Evolutionary conservation across 2,888 invertebrate species (phyloP), one percentile per base, ranked within the genome.

Genomic region (Luperina testacea): DNA sequence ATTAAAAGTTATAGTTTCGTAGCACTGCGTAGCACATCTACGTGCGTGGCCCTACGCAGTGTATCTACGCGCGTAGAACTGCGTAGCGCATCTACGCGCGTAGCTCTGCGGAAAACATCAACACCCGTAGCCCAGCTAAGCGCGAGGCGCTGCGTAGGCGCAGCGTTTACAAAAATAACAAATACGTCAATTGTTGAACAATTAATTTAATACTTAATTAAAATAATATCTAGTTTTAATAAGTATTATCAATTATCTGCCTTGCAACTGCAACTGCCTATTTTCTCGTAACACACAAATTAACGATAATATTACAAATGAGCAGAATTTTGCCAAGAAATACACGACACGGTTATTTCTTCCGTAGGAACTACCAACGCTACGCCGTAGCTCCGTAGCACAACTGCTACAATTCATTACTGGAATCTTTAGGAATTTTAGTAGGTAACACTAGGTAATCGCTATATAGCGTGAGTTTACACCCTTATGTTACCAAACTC

Each of bases 381-480:
- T 82, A 87, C 75, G 77, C 57, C 84, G 85, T 83, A 87, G 83
- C 86, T 65, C 82, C 83, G 87, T 83, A 83, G 82, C 82, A 82
- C 77, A 75, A 77, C 80, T 80, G 88, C 85, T 88, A 88, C 81
- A 65, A 67, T 73, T 82, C 77, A 86, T 87, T 82, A 81, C 81
- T 72, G 53, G 77, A 72, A 80, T 78, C 77, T 72, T 78, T 87
- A 70, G 80, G 77, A 77, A 83, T 84, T 84, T 84, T 83, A 77
- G 85, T 86, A 69, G 69, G 83, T 86, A 71, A 67, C 77, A 70
- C 82, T 82, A 78, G 81, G 81, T 92, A 90, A 92, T 92, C 86
- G 87, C 85, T 77, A 76, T 68, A 90, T 92, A 77, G 92, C 92
- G 91, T 92, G 92, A 83, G 78, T 78, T 61, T 69, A 77, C 76